Evolutionary conservation across 2,797 vertebrate genomes (phyloP).

Genomic region (Allobates femoralis): DNA sequence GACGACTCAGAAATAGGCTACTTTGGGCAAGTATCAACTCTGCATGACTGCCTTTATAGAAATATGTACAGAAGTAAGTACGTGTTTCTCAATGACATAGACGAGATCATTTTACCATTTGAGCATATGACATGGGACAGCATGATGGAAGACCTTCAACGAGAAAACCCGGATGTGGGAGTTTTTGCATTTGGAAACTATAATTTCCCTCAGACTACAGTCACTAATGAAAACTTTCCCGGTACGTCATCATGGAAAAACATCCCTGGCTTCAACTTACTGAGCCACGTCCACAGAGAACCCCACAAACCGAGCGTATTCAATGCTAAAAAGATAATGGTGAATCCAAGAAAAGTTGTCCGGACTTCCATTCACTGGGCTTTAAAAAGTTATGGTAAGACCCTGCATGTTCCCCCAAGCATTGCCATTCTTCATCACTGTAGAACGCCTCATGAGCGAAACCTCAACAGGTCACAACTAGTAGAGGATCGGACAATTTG

Average conservation of each 20-base stretch:
- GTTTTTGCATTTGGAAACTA: slow-evolving; percentile 79
- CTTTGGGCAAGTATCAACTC: slow-evolving; percentile 75
- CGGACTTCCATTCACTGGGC: slow-evolving; percentile 72
- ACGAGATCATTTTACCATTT: slow-evolving; percentile 77
- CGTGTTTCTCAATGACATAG: slow-evolving; percentile 74
- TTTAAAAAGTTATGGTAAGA: slow-evolving; percentile 56
- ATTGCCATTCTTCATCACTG: slow-evolving; percentile 68
- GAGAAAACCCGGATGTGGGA: slow-evolving; percentile 63
- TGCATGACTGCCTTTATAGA: slow-evolving; percentile 77
- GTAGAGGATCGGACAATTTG: slow-evolving; percentile 67
- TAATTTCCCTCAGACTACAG: slow-evolving; percentile 76
- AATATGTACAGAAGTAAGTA: slow-evolving; percentile 77
- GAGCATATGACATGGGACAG: slow-evolving; percentile 70
- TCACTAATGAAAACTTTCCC: slow-evolving; percentile 70
- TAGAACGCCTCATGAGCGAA: slow-evolving; percentile 62
- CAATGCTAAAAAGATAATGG: slow-evolving; percentile 70
- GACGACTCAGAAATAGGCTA: slow-evolving; percentile 71
- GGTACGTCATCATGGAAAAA: slow-evolving; percentile 65
- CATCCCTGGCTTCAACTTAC: slow-evolving; percentile 69
- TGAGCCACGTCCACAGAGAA: slow-evolving; percentile 68
- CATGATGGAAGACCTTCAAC: slow-evolving; percentile 71
- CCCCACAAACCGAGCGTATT: slow-evolving; percentile 55
- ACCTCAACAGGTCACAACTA: slow-evolving; percentile 64
- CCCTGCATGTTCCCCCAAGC: slow-evolving; percentile 60
- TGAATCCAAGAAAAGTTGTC: slow-evolving; percentile 69